Evolutionary conservation across 1,140 invertebrate species (phyloP), one percentile per base, ranked within the genome.

Genomic region (Paralvinella palmiformis): DNA sequence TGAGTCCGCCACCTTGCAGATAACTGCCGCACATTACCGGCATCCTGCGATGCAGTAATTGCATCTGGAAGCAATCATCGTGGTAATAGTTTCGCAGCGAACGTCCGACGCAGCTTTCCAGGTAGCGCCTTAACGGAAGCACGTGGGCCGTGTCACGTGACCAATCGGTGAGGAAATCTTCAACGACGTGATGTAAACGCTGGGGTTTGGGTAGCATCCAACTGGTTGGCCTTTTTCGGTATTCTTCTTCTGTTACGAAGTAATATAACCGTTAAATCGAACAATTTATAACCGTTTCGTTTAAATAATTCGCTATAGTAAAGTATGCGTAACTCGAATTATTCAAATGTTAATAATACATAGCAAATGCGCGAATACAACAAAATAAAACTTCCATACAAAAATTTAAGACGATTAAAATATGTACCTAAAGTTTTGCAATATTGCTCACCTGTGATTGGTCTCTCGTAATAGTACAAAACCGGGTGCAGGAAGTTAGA

Each of bases 401-500:
- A n/a, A n/a, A n/a, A n/a, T n/a, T n/a, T n/a, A n/a, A n/a, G n/a
- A n/a, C n/a, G n/a, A n/a, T n/a, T n/a, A n/a, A n/a, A n/a, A n/a
- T n/a, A n/a, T n/a, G n/a, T n/a, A n/a, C n/a, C n/a, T n/a, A n/a
- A n/a, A n/a, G n/a, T n/a, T n/a, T n/a, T n/a, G n/a, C n/a, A n/a
- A n/a, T n/a, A n/a, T n/a, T n/a, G n/a, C 68, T 64, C 58, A 82
- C 81, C 77, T 75, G 75, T 76, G 6, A 80, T 81, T 36, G 81
- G 56, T 13, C 58, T 68, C 3, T 74, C 68, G 66, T 79, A 84
- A 65, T 77, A 81, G 69, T 83, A 83, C n/a, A 83, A 68, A 4
- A 80, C 79, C 7, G 82, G 82, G 69, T 84, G 82, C 3, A 84
- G 73, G 62, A 84, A 84, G 73, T 84, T 84, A 27, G 81, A 83